phyloP scores from a whole-genome alignment of 1,140 invertebrate genomes.

The Leguminivora glycinivorella region DNA sequence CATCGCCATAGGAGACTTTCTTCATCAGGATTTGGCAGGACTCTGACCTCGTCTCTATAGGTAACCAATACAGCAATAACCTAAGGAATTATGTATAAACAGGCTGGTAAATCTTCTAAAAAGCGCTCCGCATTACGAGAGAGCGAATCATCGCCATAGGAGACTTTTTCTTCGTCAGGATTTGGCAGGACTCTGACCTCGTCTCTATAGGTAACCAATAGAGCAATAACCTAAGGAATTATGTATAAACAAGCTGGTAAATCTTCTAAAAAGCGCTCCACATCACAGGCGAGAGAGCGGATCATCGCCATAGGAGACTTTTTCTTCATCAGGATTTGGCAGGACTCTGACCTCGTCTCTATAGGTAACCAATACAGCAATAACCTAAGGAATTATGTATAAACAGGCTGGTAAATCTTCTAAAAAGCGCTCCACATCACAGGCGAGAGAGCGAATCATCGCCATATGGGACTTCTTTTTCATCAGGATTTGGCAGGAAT shows the following conservation, averaged over 20 bases:
- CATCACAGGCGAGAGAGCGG: constrained; percentile 83
- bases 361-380: constrained; percentile 81
- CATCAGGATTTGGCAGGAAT: constrained; percentile 92
- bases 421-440: constrained; percentile 89
- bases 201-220: constrained; percentile 81
- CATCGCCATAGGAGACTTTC: constrained; percentile 91
- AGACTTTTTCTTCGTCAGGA: constrained; percentile 94
- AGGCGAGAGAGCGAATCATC: no score
- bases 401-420: constrained; percentile 85
- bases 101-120: constrained; percentile 90
- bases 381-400: constrained; percentile 43
- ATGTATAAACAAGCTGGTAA: no score
- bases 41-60: constrained; percentile 91
- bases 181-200: constrained; percentile 92
- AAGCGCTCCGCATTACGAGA: constrained; percentile 86
- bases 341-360: constrained; percentile 88
- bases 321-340: constrained; percentile 93
- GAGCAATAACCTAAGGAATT: no score
- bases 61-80: constrained; percentile 63
- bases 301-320: constrained; percentile 91
- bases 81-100: no score
- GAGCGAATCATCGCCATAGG: no score
- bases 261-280: constrained; percentile 89
- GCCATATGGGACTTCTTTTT: constrained; percentile 96
- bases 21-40: constrained; percentile 93